These are phyloP conservation scores for Diabrotica balteata DNA, from an alignment of 2,888 invertebrate species.

Conservation along the genomic window DNA sequence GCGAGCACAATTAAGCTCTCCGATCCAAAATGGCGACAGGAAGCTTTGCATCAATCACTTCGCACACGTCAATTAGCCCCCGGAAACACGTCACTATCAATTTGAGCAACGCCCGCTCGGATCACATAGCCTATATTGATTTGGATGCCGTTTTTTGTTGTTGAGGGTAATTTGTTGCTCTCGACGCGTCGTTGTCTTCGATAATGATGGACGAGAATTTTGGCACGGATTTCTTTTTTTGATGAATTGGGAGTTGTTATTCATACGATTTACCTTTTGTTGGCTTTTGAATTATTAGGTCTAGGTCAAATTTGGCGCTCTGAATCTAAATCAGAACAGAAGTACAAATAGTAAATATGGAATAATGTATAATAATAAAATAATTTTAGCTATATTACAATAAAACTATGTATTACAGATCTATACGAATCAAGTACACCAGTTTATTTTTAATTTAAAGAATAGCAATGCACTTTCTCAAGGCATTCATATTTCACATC, in stretches of 20 bases:
- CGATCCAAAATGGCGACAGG: conserved; percentile 60
- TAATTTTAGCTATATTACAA: too few species aligned
- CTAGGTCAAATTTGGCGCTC: conserved; percentile 4
- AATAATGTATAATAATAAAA: too few species aligned
- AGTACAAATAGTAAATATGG: too few species aligned
- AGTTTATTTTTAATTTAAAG: too few species aligned
- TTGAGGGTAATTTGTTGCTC: conserved; percentile 42
- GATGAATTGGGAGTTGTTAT: conserved; percentile 11
- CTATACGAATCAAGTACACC: too few species aligned
- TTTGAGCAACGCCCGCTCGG: conserved; percentile 56
- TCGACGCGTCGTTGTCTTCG: conserved; percentile 31
- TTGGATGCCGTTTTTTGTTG: conserved; percentile 39
- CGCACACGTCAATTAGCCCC: conserved; percentile 62
- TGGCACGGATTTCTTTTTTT: conserved; percentile 11
- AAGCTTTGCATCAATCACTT: conserved; percentile 60
- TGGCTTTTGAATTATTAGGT: conserved; percentile 6
- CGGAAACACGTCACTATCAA: conserved; percentile 63
- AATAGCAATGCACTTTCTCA: too few species aligned
- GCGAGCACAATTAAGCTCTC: conserved; percentile 56
- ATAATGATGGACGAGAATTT: conserved; percentile 26
- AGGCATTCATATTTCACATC: too few species aligned
- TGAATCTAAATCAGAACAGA: too few species aligned
- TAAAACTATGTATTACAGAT: too few species aligned
- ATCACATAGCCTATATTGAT: conserved; percentile 58
- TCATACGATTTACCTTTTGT: conserved; percentile 2